These are phyloP conservation scores for Bubo scandiacus DNA, from an alignment of 2,113 vertebrate species.

Conservation along the genomic window DNA sequence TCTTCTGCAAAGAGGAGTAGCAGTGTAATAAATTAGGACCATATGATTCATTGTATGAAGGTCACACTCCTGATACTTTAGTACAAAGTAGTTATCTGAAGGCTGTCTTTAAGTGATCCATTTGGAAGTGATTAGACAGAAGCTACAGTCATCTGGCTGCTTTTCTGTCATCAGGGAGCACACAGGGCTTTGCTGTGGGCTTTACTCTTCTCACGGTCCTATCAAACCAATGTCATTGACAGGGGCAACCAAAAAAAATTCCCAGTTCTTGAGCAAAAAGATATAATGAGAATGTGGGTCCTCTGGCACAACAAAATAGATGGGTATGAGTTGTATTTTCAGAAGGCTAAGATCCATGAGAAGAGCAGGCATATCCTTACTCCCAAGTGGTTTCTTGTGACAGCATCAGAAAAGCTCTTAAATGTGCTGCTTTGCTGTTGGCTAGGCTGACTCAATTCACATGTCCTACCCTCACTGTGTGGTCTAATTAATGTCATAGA, in stretches of 20 bases:
- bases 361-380: not conserved
- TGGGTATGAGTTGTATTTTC: not conserved
- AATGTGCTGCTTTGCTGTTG: not conserved
- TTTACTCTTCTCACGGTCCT: not conserved
- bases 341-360: not conserved
- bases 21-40: not conserved
- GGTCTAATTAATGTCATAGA: not conserved
- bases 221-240: not conserved
- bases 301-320: not conserved
- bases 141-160: fast-evolving
- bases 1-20: not conserved
- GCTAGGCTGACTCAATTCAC: not conserved
- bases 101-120: not conserved
- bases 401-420: not conserved
- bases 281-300: not conserved
- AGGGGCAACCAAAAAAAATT: not conserved
- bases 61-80: not conserved
- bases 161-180: not conserved
- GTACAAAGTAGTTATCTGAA: not conserved
- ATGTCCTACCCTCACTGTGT: not conserved
- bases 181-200: not conserved
- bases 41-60: not conserved
- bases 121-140: not conserved
- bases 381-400: not conserved
- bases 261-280: not conserved